These are phyloP conservation scores for Pelodiscus sinensis DNA, from an alignment of 2,113 vertebrate genomes.

Conservation along the genomic window DNA sequence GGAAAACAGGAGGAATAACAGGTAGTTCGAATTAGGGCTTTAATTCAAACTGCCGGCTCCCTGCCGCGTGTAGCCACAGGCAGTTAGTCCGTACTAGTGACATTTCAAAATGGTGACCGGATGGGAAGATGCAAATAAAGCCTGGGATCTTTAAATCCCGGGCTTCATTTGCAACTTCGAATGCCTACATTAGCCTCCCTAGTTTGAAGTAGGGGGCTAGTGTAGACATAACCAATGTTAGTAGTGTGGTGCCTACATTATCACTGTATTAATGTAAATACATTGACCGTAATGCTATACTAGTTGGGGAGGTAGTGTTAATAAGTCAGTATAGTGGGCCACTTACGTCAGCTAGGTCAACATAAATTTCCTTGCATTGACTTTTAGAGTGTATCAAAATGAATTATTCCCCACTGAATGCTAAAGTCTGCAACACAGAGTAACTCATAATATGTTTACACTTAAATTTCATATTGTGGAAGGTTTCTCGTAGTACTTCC, in stretches of 20 bases:
- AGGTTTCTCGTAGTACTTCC: background rate
- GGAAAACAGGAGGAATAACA: no score
- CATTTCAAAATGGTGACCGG: no score
- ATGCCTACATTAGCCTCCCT: no score
- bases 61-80: no score
- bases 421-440: background rate
- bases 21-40: no score
- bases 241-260: background rate
- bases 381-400: fast-evolving
- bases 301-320: background rate
- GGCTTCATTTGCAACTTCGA: no score
- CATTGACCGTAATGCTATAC: background rate
- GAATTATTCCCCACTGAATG: background rate
- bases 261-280: background rate
- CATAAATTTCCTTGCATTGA: background rate
- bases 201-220: no score
- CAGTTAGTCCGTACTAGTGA: no score
- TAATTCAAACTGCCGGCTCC: no score
- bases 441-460: background rate
- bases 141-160: no score
- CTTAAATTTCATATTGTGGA: background rate
- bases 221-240: no score
- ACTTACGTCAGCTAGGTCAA: background rate
- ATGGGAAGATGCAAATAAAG: no score
- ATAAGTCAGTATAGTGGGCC: background rate